Evolutionary conservation across 2,113 vertebrate species (phyloP), one percentile per base, ranked within the genome.

Genomic region (Scophthalmus maximus): DNA sequence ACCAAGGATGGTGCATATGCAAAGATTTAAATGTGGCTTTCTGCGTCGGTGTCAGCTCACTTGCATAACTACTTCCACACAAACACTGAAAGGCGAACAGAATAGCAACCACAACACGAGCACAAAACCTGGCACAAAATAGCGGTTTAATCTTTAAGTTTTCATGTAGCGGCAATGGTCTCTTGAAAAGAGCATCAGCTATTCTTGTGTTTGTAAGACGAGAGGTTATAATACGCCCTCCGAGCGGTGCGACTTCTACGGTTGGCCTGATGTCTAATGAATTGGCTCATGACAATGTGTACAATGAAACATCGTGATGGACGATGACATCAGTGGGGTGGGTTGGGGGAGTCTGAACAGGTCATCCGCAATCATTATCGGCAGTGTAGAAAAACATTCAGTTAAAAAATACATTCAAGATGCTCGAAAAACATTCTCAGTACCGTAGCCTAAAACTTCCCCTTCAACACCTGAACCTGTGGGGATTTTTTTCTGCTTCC

Each of bases 11-110:
- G 51, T 30, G 60, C 18, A 56, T 70, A 68, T 83, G 73, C 68
- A 83, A 59, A 79, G 68, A 82, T 75, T 73, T 46, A 78, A 66
- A 61, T 80, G 18, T 36, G 22, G 22, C 56, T 70, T n/a, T 64
- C 23, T 69, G 36, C 55, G 58, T 72, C 52, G 51, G 38, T 65
- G 73, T 66, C 66, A 49, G 15, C 36, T 70, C 5, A 22, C 60
- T 67, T 66, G 66, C 46, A 22, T 49, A 25, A 66, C 23, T 23
- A 32, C 18, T 42, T 29, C 30, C 27, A 64, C 44, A 57, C 36
- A 60, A 46, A 67, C 53, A 22, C 29, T 6, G 2, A 73, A 68
- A n/a, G n/a, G n/a, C n/a, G n/a, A n/a, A n/a, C n/a, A n/a, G n/a
- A n/a, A n/a, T n/a, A n/a, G n/a, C n/a, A n/a, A n/a, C 38, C 2